Evolutionary conservation across 2,888 invertebrate species (phyloP).

Genomic region (Campopleginae sp.): DNA sequence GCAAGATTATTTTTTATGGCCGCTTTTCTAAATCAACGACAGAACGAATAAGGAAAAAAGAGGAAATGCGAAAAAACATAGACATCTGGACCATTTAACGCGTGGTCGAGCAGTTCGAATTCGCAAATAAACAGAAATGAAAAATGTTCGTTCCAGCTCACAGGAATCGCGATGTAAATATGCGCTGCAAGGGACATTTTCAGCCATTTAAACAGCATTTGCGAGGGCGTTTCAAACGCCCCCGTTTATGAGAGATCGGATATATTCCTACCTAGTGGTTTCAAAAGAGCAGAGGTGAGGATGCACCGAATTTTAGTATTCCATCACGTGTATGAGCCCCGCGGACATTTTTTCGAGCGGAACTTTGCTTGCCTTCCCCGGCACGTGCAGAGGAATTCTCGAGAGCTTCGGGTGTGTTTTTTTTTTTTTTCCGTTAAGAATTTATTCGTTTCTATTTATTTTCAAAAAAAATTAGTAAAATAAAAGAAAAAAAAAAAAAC

Average conservation of each 20-base stretch:
- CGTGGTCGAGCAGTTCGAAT: background rate
- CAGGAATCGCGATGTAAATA: background rate
- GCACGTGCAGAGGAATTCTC: background rate
- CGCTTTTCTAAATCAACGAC: background rate
- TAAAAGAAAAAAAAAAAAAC: too few species aligned
- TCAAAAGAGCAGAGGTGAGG: constrained; percentile 32
- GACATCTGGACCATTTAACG: background rate
- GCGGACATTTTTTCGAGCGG: constrained; percentile 20
- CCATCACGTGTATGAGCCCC: background rate
- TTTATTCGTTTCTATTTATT: background rate
- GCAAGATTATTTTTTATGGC: background rate
- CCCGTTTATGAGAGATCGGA: constrained; percentile 1
- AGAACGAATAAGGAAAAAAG: background rate
- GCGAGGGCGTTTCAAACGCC: constrained; percentile 37
- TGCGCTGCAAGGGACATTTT: background rate
- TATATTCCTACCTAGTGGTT: constrained; percentile 7
- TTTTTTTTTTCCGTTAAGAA: background rate
- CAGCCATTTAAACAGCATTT: constrained; percentile 11
- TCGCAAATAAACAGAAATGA: background rate
- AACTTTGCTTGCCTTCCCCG: background rate
- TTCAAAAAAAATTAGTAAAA: too few species aligned
- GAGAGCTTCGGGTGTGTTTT: background rate
- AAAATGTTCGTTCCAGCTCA: background rate
- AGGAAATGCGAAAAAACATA: background rate
- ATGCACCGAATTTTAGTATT: constrained; percentile 23